Evolutionary conservation across 2,113 vertebrate species (phyloP).

Genomic region (Syrrhaptes paradoxus): DNA sequence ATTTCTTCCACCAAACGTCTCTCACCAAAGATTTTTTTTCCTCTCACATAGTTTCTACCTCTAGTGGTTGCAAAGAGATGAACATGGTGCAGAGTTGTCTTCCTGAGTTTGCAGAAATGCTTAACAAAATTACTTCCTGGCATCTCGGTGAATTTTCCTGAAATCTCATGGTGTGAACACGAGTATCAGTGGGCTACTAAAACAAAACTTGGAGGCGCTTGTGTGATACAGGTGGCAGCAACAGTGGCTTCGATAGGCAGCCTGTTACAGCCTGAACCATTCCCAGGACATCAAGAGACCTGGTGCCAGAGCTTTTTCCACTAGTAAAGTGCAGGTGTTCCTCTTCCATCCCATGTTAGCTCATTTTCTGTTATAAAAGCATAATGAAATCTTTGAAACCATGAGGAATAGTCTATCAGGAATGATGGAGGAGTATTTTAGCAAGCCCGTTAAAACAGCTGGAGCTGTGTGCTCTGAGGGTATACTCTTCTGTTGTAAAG

Average conservation of each 20-base stretch:
- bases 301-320: neutral
- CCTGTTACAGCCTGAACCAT: neutral
- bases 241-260: neutral
- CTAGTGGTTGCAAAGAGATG: neutral
- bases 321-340: neutral
- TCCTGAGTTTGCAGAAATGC: neutral
- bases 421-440: neutral
- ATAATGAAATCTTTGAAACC: neutral
- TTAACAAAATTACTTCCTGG: neutral
- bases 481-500: neutral
- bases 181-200: neutral
- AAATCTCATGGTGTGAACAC: neutral
- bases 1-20: neutral
- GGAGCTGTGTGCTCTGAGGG: neutral
- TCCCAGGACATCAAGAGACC: neutral
- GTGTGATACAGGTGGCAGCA: neutral
- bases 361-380: neutral
- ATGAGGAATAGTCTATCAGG: neutral
- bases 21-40: constrained; percentile 21
- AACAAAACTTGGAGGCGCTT: neutral
- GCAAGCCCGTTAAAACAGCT: neutral
- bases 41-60: neutral
- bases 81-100: neutral
- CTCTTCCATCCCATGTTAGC: neutral
- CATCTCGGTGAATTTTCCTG: neutral